Base-by-base conservation (phyloP, 2,113 vertebrate species). In the Psilopsiagon aurifrons region DNA sequence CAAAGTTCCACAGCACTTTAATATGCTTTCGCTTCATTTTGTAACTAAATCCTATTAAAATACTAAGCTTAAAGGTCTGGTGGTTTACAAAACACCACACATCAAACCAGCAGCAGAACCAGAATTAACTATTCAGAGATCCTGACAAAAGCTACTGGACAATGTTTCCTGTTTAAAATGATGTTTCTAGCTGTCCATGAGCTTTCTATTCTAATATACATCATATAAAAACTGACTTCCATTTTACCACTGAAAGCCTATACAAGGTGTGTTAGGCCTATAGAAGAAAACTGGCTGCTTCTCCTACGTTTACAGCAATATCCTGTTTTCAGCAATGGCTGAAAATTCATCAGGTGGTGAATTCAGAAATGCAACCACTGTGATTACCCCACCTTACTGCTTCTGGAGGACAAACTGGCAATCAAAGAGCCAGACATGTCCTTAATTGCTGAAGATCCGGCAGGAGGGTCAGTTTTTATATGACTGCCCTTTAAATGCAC, bases 401-500 rank as follows among this genome's bases (percentile, higher is more conserved):
- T 85, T 69, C 60, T 63, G 55, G 87, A 87, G 51, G n/a, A 41
- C 28, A 83, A 69, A 51, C 7, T 8, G 11, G 63, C 46, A 77
- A 51, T 31, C 64, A 52, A 28, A 51, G 37, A 78, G 54, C 73
- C 67, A 80, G 57, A 62, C 33, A 33, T 37, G 57, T 33, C 52
- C 29, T 17, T 15, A 27, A n/a, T 46, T 5, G 2, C 82, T 7
- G 1, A 35, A 62, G 77, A 43, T 64, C 68, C 71, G 35, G 37
- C 41, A 67, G 35, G 31, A 85, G 82, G n/a, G 74, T 70, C 82
- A 73, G 0, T 83, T 95, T 90, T 94, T 87, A 73, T 60, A 29
- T 22, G 82, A 88, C 46, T 77, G 74, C 59, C 90, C 93, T 95
- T 93, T 86, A 85, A 82, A 85, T 8, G 54, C 24, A 82, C 37